Conservation (phyloP, 2,888 invertebrate genomes). For the Nowickia ferox region DNA sequence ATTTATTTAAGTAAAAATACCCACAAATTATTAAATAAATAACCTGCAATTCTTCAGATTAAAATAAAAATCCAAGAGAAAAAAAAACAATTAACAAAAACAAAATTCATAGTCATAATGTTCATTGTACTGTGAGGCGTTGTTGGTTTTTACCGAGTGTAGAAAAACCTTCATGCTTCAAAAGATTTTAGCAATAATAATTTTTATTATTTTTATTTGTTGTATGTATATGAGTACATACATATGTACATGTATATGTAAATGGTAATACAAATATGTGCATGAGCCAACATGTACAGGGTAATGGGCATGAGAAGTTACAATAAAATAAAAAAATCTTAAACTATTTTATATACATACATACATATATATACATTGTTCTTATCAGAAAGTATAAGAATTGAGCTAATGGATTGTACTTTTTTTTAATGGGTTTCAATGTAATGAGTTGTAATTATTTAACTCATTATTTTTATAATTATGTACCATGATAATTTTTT, state of each 20-base stretch:
- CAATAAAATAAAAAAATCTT: too few relatives aligned
- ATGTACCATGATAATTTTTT: too few relatives aligned
- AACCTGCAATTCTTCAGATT: slow-evolving; percentile 23
- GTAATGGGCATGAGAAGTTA: too few relatives aligned
- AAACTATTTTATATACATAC: too few relatives aligned
- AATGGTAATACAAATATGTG: neutral
- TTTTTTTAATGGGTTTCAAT: too few relatives aligned
- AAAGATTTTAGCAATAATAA: slow-evolving; percentile 66
- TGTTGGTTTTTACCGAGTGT: slow-evolving; percentile 38
- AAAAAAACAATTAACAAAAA: neutral
- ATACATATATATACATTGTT: too few relatives aligned
- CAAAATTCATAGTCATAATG: slow-evolving; percentile 13
- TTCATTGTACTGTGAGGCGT: slow-evolving; percentile 5
- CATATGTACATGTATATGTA: neutral
- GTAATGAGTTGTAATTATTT: too few relatives aligned
- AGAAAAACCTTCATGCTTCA: slow-evolving; percentile 71
- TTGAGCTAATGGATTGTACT: too few relatives aligned
- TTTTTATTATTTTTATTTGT: slow-evolving; percentile 17
- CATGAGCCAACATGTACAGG: neutral
- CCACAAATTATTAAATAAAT: slow-evolving; percentile 13
- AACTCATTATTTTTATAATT: too few relatives aligned
- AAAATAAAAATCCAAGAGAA: slow-evolving; percentile 1
- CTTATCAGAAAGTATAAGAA: too few relatives aligned
- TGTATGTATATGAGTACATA: neutral
- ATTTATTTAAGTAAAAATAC: slow-evolving; percentile 9